Evolutionary conservation across 2,888 invertebrate genomes (phyloP).

Genomic region (Mythimna loreyi): DNA sequence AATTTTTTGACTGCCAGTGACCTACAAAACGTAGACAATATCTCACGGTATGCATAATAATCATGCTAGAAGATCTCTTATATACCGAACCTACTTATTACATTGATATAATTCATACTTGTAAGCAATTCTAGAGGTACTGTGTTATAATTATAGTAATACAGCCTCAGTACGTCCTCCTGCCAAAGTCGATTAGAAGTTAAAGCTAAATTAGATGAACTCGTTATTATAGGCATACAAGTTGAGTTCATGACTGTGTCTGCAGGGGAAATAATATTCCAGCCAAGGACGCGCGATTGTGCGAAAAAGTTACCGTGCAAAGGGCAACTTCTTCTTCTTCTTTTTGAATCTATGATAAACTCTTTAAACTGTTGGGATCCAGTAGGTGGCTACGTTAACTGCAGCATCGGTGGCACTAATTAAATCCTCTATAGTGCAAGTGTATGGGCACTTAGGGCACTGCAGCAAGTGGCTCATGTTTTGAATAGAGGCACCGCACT

Average conservation of each 20-base stretch:
- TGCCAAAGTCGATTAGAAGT: constrained; percentile 31
- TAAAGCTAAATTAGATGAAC: constrained; percentile 12
- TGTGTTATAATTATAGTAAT: constrained; percentile 38
- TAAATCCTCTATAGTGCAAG: too few species aligned
- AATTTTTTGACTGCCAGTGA: not conserved
- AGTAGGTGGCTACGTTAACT: too few species aligned
- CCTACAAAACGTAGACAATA: constrained; percentile 30
- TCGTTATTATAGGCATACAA: constrained; percentile 10
- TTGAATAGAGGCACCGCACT: too few species aligned
- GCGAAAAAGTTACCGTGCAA: too few species aligned
- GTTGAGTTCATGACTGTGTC: not conserved
- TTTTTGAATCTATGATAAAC: too few species aligned
- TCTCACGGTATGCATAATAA: constrained; percentile 15
- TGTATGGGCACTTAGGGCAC: too few species aligned
- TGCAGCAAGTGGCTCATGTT: too few species aligned
- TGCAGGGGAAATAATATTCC: not conserved
- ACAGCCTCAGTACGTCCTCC: constrained; percentile 1
- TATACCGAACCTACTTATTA: constrained; percentile 24
- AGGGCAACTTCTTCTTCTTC: too few species aligned
- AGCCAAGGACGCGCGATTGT: too few species aligned
- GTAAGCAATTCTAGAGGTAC: constrained; percentile 13
- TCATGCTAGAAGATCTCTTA: constrained; percentile 7
- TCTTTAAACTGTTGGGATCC: too few species aligned
- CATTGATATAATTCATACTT: constrained; percentile 20
- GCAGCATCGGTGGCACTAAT: too few species aligned